A percentile compares a stretch with the other conserved stretches of the same genome.
Conservation (phyloP, 2,113 vertebrate genomes). For the Gambusia holbrooki region DNA sequence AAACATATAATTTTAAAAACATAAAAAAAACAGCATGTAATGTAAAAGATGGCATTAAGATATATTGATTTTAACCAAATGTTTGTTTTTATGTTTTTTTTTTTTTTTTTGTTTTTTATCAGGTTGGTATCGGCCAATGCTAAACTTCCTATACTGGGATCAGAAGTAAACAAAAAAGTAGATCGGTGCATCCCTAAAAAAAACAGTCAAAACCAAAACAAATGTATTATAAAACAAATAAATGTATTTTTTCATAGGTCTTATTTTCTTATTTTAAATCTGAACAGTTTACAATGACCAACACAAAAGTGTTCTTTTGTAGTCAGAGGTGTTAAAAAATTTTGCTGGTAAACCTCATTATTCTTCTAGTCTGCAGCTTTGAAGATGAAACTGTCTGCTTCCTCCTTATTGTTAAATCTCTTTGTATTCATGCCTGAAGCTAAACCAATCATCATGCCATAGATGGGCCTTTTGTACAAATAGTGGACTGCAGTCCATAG, state of each 20-base stretch:
- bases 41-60: too few species aligned
- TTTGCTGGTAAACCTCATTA: constrained; percentile 5
- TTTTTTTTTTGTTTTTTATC: too few species aligned
- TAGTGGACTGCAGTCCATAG: constrained; percentile 45
- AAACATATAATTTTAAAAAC: too few species aligned
- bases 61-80: too few species aligned
- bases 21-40: too few species aligned
- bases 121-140: too few species aligned
- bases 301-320: not conserved
- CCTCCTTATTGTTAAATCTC: constrained; percentile 34
- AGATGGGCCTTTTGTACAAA: constrained; percentile 49
- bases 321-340: not conserved
- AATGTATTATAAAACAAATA: too few species aligned
- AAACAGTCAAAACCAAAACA: too few species aligned
- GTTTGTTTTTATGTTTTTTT: too few species aligned
- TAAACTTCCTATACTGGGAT: too few species aligned
- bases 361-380: constrained; percentile 14
- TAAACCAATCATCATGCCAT: constrained; percentile 43
- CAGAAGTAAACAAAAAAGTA: too few species aligned
- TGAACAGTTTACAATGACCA: not conserved
- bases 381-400: constrained; percentile 20
- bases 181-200: too few species aligned
- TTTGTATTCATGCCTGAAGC: constrained; percentile 45
- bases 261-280: not conserved
- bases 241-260: not conserved